Base-by-base conservation (phyloP, 1,140 invertebrate genomes). In the Sycophila sp. region DNA sequence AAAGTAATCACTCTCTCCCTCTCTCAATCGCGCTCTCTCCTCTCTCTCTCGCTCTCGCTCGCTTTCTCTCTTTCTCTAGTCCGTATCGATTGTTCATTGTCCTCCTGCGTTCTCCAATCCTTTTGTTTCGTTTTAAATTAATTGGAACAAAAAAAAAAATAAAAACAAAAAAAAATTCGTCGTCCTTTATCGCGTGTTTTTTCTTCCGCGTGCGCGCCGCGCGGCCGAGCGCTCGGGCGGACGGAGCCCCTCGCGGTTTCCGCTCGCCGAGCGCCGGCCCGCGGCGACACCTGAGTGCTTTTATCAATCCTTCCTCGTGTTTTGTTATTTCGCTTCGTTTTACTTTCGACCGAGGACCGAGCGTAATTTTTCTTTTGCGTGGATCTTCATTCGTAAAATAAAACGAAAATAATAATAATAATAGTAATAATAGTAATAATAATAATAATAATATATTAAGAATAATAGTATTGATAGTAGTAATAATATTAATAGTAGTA, bases 291-390 rank as follows among this genome's bases (percentile, higher is more conserved):
- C 26, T 11, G 17, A 49, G 24, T 70, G 49, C 40, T 70, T 58
- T 64, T 70, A 70, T 70, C 60, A 64, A 58, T 71, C 69, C 60
- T 71, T 71, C 69, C 60, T 64, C 26, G 4, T 51, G 49, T 71
- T 68, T 62, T 53, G 53, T 38, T 53, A 19, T 58, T 63, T 53
- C 38, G 26, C 19, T n/a, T 53, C 38, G 26, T 26, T n/a, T 62
- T 67, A 47, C 34, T 65, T n/a, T 66, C 47, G 38, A 70, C 68
- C 72, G 65, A 67, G 72, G 55, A 70, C 69, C 69, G 69, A 67
- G 47, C 36, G 28, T 42, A 56, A 63, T 68, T 67, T 71, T 47
- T n/a, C n/a, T n/a, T n/a, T n/a, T n/a, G n/a, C 34, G 22, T 19
- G n/a, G 19, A 71, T 40, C 4, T 58, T 36, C 6, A 32, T 38